Evolutionary conservation across 2,888 invertebrate species (phyloP).

Genomic region (Omphaloscelis lunosa): DNA sequence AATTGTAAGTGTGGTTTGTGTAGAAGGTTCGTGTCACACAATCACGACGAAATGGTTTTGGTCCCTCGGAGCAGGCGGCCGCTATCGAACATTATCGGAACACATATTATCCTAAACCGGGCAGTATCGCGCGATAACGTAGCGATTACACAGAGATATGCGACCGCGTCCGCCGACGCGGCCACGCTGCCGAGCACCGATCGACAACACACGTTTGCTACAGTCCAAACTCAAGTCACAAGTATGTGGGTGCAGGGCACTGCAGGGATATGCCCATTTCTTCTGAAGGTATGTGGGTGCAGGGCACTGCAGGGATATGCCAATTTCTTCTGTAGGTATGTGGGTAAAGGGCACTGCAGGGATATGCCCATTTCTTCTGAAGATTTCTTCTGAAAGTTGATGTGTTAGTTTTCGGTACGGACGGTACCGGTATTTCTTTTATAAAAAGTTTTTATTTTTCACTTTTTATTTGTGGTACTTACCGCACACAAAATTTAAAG

Average conservation of each 20-base stretch:
- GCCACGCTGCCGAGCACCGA: slow-evolving; percentile 24
- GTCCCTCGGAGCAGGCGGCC: neutral
- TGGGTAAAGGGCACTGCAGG: neutral
- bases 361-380: neutral
- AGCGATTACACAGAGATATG: slow-evolving; percentile 57
- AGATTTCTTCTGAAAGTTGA: neutral
- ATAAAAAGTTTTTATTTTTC: no score
- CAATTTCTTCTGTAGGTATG: neutral
- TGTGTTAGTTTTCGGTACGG: no score
- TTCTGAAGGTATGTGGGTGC: neutral
- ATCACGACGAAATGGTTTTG: slow-evolving; percentile 10
- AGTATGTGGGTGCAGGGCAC: neutral
- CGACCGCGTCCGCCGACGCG: slow-evolving; percentile 30
- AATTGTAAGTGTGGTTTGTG: neutral
- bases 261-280: neutral
- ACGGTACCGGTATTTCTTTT: no score
- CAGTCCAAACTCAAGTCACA: no score
- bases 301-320: neutral
- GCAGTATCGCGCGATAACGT: slow-evolving; percentile 60
- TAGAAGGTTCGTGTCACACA: neutral
- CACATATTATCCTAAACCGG: slow-evolving; percentile 56
- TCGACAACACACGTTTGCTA: neutral
- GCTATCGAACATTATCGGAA: slow-evolving; percentile 58
- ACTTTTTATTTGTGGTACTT: no score
- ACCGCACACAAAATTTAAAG: no score